A percentile compares a stretch with the other conserved stretches of the same genome.
phyloP scores from a whole-genome alignment of 2,888 invertebrate species.

The Microchrysa polita region DNA sequence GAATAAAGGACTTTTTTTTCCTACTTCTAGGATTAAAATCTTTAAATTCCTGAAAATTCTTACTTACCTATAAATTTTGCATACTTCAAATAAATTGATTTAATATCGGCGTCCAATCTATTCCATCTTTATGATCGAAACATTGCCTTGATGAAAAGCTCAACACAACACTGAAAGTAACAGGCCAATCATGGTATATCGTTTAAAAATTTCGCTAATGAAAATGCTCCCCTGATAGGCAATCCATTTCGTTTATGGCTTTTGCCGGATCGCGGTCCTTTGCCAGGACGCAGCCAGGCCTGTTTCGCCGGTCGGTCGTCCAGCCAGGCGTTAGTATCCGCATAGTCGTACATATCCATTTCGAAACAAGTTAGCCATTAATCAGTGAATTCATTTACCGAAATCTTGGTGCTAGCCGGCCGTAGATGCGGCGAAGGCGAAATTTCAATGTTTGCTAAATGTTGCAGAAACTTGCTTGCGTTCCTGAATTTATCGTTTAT shows the following conservation, averaged over 20 bases:
- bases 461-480: constrained; percentile 42
- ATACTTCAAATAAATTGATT: too few relatives aligned
- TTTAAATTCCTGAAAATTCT: too few relatives aligned
- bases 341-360: neutral
- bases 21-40: too few relatives aligned
- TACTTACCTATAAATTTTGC: too few relatives aligned
- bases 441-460: constrained; percentile 43
- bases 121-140: too few relatives aligned
- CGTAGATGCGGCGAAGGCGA: constrained; percentile 34
- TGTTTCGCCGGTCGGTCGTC: neutral
- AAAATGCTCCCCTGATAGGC: constrained; percentile 4
- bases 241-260: constrained; percentile 2
- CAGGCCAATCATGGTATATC: too few relatives aligned
- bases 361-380: constrained; percentile 40
- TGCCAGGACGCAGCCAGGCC: neutral
- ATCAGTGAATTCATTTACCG: constrained; percentile 42
- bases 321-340: too few relatives aligned
- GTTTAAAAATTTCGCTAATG: neutral
- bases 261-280: too few relatives aligned
- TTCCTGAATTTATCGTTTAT: constrained; percentile 36
- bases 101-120: too few relatives aligned
- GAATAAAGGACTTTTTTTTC: too few relatives aligned
- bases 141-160: too few relatives aligned
- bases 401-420: constrained; percentile 33
- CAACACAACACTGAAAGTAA: too few relatives aligned